A percentile compares a stretch with the other conserved stretches of the same genome.
Evolutionary conservation across 2,797 vertebrate species (phyloP).

Genomic region (Pantherophis alleghaniensis): DNA sequence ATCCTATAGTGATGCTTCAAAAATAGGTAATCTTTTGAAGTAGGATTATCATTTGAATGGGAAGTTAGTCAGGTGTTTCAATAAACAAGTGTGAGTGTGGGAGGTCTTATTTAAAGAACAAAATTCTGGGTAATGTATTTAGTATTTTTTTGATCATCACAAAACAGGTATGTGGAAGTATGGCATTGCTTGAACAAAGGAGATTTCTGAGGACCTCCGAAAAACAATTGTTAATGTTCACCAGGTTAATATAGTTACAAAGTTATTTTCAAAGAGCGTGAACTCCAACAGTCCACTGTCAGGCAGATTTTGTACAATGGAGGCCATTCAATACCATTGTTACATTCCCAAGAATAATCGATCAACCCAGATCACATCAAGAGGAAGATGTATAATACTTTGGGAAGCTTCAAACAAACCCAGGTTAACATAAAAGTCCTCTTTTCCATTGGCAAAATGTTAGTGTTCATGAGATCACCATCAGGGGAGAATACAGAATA

Average conservation of each 20-base stretch:
- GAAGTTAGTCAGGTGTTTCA: background rate
- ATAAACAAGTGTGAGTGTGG: background rate
- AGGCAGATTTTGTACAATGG: background rate
- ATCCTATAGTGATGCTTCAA: background rate
- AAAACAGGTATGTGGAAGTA: background rate
- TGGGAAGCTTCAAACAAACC: background rate
- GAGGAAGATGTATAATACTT: background rate
- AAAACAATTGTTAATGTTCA: background rate
- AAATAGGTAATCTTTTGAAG: background rate
- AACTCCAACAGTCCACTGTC: background rate
- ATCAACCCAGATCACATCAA: background rate
- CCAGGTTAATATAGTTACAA: background rate
- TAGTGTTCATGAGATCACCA: background rate
- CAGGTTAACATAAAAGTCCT: background rate
- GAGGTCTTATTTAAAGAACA: background rate
- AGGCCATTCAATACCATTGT: background rate
- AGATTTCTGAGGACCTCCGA: background rate
- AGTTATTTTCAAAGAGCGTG: background rate
- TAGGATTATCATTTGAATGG: background rate
- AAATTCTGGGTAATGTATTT: background rate
- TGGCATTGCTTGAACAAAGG: background rate
- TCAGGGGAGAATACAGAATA: background rate
- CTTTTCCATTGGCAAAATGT: background rate
- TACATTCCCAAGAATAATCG: background rate
- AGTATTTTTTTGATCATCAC: background rate